Percentiles rank a stretch among this genome's conserved stretches.
Conservation (phyloP, 2,888 invertebrate genomes). For the Psylliodes chrysocephalus region DNA sequence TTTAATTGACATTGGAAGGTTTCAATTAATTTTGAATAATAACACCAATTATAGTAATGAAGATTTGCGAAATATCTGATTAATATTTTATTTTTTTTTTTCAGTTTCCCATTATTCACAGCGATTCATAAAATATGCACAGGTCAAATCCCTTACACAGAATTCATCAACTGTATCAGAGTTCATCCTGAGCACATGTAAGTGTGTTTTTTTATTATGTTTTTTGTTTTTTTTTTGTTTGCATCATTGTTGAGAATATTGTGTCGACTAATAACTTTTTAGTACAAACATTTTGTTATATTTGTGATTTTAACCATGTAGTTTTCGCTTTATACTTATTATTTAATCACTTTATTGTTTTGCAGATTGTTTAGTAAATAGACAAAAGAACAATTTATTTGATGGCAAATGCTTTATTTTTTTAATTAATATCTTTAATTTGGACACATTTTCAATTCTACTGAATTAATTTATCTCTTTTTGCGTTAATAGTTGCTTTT, state of each 20-base stretch:
- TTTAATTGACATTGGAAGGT: too few relatives aligned
- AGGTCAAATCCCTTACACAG: constrained; percentile 79
- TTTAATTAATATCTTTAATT: too few relatives aligned
- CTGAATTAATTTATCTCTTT: too few relatives aligned
- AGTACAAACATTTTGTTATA: constrained; percentile 31
- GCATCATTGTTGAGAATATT: background rate
- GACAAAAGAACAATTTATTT: background rate
- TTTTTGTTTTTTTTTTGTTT: background rate
- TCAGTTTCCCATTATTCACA: constrained; percentile 94
- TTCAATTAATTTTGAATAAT: too few relatives aligned
- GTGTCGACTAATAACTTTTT: background rate
- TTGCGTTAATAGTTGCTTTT: too few relatives aligned
- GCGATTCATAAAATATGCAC: constrained; percentile 94
- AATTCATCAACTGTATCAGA: constrained; percentile 92
- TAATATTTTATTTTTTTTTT: constrained; percentile 52
- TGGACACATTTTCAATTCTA: too few relatives aligned
- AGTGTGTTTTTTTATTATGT: constrained; percentile 63
- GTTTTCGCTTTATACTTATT: background rate
- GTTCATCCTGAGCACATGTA: constrained; percentile 98
- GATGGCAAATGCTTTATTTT: background rate
- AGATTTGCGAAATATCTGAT: too few relatives aligned
- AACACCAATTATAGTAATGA: too few relatives aligned
- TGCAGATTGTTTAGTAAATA: background rate
- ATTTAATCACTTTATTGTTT: background rate
- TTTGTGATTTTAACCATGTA: background rate